Conservation (phyloP, 2,888 invertebrate genomes). For the Pinctada fucata region DNA sequence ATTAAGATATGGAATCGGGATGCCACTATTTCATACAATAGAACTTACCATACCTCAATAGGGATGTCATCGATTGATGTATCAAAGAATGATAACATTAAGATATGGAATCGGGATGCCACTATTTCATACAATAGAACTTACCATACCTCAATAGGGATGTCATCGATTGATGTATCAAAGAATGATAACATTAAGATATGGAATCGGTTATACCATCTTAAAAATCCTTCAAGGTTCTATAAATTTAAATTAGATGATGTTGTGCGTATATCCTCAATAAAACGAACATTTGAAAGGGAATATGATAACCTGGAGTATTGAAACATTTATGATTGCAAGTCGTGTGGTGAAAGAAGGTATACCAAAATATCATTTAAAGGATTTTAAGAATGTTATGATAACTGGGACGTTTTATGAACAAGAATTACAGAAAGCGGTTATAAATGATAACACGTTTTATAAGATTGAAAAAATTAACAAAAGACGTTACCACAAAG, state of each 20-base stretch:
- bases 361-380: not conserved
- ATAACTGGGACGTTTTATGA: not conserved
- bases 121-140: not conserved
- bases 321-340: not conserved
- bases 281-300: not conserved
- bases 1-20: too few species aligned
- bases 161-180: not conserved
- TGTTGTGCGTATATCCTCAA: not conserved
- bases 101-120: too few species aligned
- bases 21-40: too few species aligned
- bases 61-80: too few species aligned
- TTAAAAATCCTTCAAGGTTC: not conserved
- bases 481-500: not conserved
- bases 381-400: not conserved
- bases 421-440: not conserved
- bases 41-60: too few species aligned
- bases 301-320: not conserved
- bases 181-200: not conserved
- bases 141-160: not conserved
- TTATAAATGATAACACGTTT: not conserved
- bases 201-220: too few species aligned
- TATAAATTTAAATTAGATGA: not conserved
- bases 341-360: slow-evolving; percentile 1
- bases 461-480: not conserved
- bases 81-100: too few species aligned